A percentile compares a stretch with the other conserved stretches of the same genome.
phyloP scores from a whole-genome alignment of 2,888 invertebrate genomes.

The Drosophila acutilabella region DNA sequence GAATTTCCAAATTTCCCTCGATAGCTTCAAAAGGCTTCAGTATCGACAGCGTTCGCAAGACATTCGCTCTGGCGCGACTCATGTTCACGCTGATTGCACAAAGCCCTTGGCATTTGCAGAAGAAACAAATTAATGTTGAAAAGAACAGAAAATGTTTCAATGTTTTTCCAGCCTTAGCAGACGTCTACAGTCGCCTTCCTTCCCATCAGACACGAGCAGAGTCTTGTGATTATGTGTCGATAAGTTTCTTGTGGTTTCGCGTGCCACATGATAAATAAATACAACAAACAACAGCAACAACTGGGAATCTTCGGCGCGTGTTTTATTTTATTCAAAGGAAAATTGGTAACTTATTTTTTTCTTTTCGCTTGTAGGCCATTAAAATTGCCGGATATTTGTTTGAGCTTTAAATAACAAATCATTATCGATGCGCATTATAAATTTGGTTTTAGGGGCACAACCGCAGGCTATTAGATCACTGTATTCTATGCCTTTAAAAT shows the following conservation, averaged over 20 bases:
- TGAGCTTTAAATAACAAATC: conserved; percentile 75
- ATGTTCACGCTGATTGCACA: conserved; percentile 74
- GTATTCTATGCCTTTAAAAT: neutral
- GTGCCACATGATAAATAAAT: conserved; percentile 52
- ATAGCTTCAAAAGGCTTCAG: conserved; percentile 48
- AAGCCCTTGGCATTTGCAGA: conserved; percentile 67
- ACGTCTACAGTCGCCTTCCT: neutral
- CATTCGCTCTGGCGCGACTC: conserved; percentile 22
- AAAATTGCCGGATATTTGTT: conserved; percentile 71
- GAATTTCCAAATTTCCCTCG: conserved; percentile 63
- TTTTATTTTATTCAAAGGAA: conserved; percentile 22
- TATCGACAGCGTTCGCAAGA: conserved; percentile 14
- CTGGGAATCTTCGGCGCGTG: conserved; percentile 25
- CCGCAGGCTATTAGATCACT: conserved; percentile 34
- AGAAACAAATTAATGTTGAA: conserved; percentile 72
- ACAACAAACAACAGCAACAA: conserved; percentile 18
- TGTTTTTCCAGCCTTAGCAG: conserved; percentile 41
- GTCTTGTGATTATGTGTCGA: conserved; percentile 65
- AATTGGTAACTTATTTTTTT: conserved; percentile 20
- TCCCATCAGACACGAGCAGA: neutral
- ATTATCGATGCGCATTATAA: conserved; percentile 77
- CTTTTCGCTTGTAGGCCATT: conserved; percentile 31
- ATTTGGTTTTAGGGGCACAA: conserved; percentile 37
- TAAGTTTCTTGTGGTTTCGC: conserved; percentile 64
- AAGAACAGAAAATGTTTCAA: conserved; percentile 38